Conservation (phyloP, 2,888 invertebrate species). For the Galerucella nymphaeae region DNA sequence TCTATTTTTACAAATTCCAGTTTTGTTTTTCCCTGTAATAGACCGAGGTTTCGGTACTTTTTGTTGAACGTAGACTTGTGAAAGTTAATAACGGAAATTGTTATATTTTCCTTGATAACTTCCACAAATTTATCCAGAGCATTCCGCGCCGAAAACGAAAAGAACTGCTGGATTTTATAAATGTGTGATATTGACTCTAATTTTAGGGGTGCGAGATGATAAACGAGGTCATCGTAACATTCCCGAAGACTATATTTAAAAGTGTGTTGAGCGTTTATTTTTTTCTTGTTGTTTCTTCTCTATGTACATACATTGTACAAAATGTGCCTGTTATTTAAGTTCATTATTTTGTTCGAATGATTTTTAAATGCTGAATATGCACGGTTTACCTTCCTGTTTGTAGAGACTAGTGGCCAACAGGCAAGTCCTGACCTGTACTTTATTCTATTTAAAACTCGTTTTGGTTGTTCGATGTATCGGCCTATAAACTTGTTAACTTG, state of each 20-base stretch:
- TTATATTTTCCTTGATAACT: not conserved
- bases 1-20: constrained; percentile 24
- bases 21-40: constrained; percentile 11
- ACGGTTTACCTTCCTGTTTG: constrained; percentile 67
- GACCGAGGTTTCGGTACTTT: constrained; percentile 30
- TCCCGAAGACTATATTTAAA: constrained; percentile 26
- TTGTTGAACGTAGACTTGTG: constrained; percentile 7
- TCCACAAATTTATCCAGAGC: not conserved
- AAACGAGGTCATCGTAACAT: constrained; percentile 24
- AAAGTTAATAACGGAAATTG: not conserved
- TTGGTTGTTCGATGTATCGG: constrained; percentile 55
- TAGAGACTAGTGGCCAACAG: constrained; percentile 61
- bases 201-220: constrained; percentile 30
- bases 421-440: constrained; percentile 56
- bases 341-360: constrained; percentile 32
- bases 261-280: constrained; percentile 49
- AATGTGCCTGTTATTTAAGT: constrained; percentile 42
- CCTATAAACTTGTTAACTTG: constrained; percentile 18
- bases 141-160: constrained; percentile 18
- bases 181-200: constrained; percentile 52
- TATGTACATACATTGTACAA: constrained; percentile 63
- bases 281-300: constrained; percentile 53
- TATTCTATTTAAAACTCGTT: constrained; percentile 60
- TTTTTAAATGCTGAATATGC: constrained; percentile 63
- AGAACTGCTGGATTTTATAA: constrained; percentile 41